A percentile compares a stretch with the other conserved stretches of the same genome.
phyloP scores from a whole-genome alignment of 2,797 vertebrate species.

The Amblyopsis hoosieri region DNA sequence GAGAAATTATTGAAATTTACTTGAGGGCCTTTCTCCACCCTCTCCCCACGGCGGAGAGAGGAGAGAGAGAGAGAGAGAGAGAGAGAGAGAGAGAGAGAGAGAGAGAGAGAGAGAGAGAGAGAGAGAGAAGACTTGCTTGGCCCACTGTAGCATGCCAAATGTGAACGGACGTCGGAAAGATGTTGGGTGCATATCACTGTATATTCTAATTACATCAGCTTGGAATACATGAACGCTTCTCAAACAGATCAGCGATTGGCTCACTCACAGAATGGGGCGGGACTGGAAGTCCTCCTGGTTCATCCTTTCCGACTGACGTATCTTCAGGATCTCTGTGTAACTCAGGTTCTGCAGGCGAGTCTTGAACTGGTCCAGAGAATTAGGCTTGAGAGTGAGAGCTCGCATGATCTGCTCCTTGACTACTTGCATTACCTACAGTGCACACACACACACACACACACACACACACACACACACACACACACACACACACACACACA shows the following conservation, averaged over 20 bases:
- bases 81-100: too few relatives aligned
- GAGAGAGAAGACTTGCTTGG: background rate
- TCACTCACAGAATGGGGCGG: conserved; percentile 95
- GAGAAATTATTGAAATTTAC: conserved; percentile 1
- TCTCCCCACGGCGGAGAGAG: background rate
- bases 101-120: too few relatives aligned
- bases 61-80: background rate
- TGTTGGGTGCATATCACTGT: too few relatives aligned
- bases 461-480: conserved; percentile 29
- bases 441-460: conserved; percentile 36
- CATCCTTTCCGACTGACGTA: conserved; percentile 99
- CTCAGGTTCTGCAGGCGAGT: conserved; percentile 98
- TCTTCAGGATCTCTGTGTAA: conserved; percentile 99
- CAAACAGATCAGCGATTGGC: background rate
- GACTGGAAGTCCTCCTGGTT: conserved; percentile 99
- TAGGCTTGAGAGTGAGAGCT: conserved; percentile 97
- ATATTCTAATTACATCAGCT: too few relatives aligned
- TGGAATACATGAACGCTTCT: background rate
- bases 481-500: conserved; percentile 30
- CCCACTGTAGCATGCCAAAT: background rate
- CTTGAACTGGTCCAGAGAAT: conserved; percentile 99
- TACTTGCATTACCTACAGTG: conserved; percentile 95
- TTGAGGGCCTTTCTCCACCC: background rate
- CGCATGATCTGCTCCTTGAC: conserved; percentile 99
- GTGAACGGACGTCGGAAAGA: too few relatives aligned